phyloP scores from a whole-genome alignment of 2,113 vertebrate species.

The Apodemus sylvaticus region DNA sequence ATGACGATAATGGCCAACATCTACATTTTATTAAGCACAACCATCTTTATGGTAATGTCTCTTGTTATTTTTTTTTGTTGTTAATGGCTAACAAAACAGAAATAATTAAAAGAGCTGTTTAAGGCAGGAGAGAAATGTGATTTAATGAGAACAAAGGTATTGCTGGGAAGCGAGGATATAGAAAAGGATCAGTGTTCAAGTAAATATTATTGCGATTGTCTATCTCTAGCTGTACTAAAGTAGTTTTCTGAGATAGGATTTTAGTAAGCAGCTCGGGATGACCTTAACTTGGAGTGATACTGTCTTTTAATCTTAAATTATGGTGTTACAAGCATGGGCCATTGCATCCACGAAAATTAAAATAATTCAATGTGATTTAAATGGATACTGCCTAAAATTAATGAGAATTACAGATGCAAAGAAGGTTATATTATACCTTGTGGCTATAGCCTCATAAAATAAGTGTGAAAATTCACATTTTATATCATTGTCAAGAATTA shows the following conservation, averaged over 20 bases:
- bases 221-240: neutral
- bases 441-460: neutral
- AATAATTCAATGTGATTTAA: slow-evolving; percentile 6
- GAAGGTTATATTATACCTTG: neutral
- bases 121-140: neutral
- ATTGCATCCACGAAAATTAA: neutral
- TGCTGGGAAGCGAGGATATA: neutral
- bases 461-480: neutral
- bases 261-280: neutral
- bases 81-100: neutral
- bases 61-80: neutral
- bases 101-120: neutral
- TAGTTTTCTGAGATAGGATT: neutral
- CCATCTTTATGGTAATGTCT: neutral
- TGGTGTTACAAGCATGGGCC: neutral
- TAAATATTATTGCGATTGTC: neutral
- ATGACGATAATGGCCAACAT: neutral
- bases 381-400: neutral
- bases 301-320: neutral
- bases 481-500: neutral
- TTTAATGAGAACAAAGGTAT: neutral
- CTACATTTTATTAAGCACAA: neutral
- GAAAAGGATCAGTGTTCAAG: neutral
- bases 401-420: neutral
- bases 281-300: neutral